Base-by-base conservation (phyloP, 1,140 invertebrate genomes). In the Drosophila santomea region DNA sequence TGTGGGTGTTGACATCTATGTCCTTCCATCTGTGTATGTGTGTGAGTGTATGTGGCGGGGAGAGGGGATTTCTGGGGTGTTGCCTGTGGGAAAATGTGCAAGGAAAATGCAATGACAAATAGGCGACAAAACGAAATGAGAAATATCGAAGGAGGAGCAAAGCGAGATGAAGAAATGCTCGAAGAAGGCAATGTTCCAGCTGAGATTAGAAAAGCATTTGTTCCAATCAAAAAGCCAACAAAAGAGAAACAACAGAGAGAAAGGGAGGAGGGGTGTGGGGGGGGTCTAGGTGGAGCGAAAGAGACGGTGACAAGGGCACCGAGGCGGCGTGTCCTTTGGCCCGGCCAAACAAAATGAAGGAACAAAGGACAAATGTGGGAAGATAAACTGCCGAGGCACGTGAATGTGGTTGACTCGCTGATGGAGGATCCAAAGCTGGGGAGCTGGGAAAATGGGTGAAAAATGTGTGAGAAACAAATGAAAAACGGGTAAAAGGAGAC, bases 121-220 rank as follows among this genome's bases (percentile, higher is more conserved):
- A 88, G 84, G 84, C 83, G 83, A 88, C 84, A 89, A 88, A 88
- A 88, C 79, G 83, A 88, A 89, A 88, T 89, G 83, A 88, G 83
- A 88, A 88, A 88, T 89, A 71, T 76, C 69, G 51, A 72, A 35
- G 45, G 15, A 28, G 38, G 52, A 23, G 36, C 28, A 36, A 38
- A 17, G 48, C 38, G 36, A 52, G 51, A 15, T 11, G 48, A 43
- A 45, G 47, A 39, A 55, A 57, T 28, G 23, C 64, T 51, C 45
- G 32, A 60, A 57, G 58, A 58, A 74, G 59, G 28, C 59, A 71
- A 58, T 52, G 67, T 54, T 71, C 57, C 56, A 82, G 74, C 75
- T 78, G 64, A 86, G 83, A 88, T 88, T 88, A 88, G 84, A 88
- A 88, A 88, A 80, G 83, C 79, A 88, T 88, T 88, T 88, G 83